These are phyloP conservation scores for Sphinx pinastri DNA, from an alignment of 2,888 invertebrate species.

Conservation along the genomic window DNA sequence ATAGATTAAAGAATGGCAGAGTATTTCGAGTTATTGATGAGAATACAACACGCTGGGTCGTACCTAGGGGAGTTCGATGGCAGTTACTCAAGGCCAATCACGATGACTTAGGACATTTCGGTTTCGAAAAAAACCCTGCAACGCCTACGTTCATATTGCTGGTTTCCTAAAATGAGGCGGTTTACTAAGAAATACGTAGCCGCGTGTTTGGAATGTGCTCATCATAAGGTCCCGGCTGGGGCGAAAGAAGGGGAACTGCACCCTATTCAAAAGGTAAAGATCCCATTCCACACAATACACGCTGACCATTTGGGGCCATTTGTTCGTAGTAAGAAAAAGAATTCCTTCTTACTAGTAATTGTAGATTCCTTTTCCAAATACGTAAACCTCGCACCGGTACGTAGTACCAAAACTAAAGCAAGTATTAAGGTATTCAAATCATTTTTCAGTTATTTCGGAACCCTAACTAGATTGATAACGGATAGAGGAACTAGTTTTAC, in stretches of 20 bases:
- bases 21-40: neutral
- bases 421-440: constrained; percentile 24
- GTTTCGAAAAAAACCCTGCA: constrained; percentile 25
- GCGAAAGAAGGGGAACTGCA: constrained; percentile 8
- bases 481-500: constrained; percentile 8
- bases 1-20: neutral
- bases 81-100: constrained; percentile 32
- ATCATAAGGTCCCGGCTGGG: constrained; percentile 23
- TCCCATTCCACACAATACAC: constrained; percentile 27
- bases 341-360: constrained; percentile 30
- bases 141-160: neutral
- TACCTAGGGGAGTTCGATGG: constrained; percentile 31
- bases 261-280: constrained; percentile 21
- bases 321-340: constrained; percentile 25
- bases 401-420: constrained; percentile 30
- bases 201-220: constrained; percentile 28
- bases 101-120: constrained; percentile 36
- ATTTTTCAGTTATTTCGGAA: neutral
- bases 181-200: constrained; percentile 27
- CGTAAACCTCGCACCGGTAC: constrained; percentile 30
- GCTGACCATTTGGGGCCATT: constrained; percentile 24
- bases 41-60: neutral
- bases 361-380: constrained; percentile 36
- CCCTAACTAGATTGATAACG: neutral
- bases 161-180: neutral